A percentile compares a stretch with the other conserved stretches of the same genome.
These are phyloP conservation scores for Griposia aprilina DNA, from an alignment of 2,888 invertebrate species.

Conservation along the genomic window DNA sequence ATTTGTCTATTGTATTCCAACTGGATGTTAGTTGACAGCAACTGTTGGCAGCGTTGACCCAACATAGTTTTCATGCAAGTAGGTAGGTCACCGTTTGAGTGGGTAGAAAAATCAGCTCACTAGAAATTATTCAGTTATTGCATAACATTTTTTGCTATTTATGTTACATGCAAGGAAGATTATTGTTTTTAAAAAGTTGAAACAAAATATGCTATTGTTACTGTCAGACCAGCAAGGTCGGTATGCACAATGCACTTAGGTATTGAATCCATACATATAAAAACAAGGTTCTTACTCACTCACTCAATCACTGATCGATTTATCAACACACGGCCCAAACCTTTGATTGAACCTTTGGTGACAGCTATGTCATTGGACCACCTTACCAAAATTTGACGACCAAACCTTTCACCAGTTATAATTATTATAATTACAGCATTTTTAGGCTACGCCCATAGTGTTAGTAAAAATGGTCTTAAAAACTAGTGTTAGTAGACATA, in stretches of 20 bases:
- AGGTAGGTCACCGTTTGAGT: neutral
- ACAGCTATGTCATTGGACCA: neutral
- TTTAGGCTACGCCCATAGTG: no score
- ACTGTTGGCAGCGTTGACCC: neutral
- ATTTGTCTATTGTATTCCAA: neutral
- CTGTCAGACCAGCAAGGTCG: neutral
- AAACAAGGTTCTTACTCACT: neutral
- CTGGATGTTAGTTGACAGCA: neutral
- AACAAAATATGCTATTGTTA: neutral
- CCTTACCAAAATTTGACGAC: neutral
- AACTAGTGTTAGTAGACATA: no score
- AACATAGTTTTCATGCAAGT: neutral
- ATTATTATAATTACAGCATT: no score
- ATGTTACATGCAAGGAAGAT: neutral
- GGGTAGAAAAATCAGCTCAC: neutral
- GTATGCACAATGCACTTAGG: neutral
- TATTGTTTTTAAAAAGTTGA: neutral
- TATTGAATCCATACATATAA: no score
- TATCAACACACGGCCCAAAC: neutral
- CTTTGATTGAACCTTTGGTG: neutral
- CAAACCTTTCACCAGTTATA: neutral
- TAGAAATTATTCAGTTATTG: no score
- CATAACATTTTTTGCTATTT: no score
- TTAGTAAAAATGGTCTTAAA: no score
- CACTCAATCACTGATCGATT: neutral